phyloP scores from a whole-genome alignment of 2,113 vertebrate genomes.

The Barbus barbus region DNA sequence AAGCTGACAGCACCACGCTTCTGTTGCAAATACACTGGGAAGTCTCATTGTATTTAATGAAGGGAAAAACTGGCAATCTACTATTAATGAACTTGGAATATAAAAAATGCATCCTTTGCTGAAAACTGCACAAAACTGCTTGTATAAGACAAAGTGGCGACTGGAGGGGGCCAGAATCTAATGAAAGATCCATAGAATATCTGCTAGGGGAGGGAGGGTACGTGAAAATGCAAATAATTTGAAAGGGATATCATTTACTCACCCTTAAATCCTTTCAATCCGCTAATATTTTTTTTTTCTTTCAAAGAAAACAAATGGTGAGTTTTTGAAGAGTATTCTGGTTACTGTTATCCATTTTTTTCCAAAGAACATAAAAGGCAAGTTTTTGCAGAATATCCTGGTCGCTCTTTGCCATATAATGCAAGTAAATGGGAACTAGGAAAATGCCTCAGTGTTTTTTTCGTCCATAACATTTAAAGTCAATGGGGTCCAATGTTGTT shows the following conservation, averaged over 20 bases:
- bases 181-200: conserved; percentile 72
- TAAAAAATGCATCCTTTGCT: conserved; percentile 72
- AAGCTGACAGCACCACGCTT: conserved; percentile 71
- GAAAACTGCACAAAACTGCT: conserved; percentile 75
- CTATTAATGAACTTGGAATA: conserved; percentile 79
- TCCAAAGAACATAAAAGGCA: neutral
- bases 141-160: conserved; percentile 70
- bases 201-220: conserved; percentile 42
- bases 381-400: neutral
- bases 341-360: neutral
- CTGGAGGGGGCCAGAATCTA: conserved; percentile 74
- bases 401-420: neutral
- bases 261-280: neutral
- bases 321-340: neutral
- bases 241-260: conserved; percentile 61
- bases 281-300: neutral
- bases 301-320: neutral
- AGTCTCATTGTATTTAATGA: conserved; percentile 81
- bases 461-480: neutral
- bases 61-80: conserved; percentile 79
- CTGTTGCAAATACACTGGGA: conserved; percentile 69
- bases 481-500: neutral
- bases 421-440: neutral
- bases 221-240: conserved; percentile 71
- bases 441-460: too few relatives aligned